phyloP scores from a whole-genome alignment of 2,113 vertebrate genomes.

The Oncorhynchus masou region DNA sequence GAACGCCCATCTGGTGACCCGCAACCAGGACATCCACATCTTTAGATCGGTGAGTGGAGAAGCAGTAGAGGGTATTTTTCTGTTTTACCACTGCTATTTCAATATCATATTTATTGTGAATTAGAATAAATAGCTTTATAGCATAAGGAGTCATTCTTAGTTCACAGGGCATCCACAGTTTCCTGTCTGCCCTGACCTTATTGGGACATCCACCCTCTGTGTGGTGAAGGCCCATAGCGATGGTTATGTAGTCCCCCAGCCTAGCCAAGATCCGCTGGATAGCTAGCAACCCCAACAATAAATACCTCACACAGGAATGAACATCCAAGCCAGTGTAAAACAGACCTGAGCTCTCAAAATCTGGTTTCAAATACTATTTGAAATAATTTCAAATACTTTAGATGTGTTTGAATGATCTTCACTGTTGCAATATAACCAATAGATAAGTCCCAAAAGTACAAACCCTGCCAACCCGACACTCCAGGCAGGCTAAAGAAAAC shows the following conservation, averaged over 20 bases:
- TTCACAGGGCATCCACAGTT: conserved; percentile 31
- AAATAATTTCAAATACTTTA: too few species aligned
- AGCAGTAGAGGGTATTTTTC: neutral
- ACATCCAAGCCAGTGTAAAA: conserved; percentile 58
- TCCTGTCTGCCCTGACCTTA: conserved; percentile 27
- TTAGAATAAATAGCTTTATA: conserved; percentile 17
- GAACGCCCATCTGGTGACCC: conserved; percentile 94
- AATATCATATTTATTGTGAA: neutral
- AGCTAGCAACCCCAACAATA: conserved; percentile 31
- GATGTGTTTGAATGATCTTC: too few species aligned
- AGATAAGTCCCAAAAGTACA: too few species aligned
- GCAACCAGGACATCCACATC: conserved; percentile 92
- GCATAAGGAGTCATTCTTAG: conserved; percentile 4
- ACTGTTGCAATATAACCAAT: too few species aligned
- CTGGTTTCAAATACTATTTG: neutral
- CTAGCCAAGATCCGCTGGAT: conserved; percentile 39
- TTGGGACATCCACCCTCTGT: conserved; percentile 35
- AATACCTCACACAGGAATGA: conserved; percentile 55
- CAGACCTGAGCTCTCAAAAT: conserved; percentile 31
- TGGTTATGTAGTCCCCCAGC: conserved; percentile 13
- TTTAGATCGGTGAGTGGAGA: conserved; percentile 85
- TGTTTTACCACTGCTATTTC: neutral
- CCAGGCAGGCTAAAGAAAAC: neutral
- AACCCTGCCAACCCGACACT: neutral
- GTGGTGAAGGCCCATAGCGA: too few species aligned